Evolutionary conservation across 2,888 invertebrate species (phyloP), one percentile per base, ranked within the genome.

Genomic region (Smittia sp.): DNA sequence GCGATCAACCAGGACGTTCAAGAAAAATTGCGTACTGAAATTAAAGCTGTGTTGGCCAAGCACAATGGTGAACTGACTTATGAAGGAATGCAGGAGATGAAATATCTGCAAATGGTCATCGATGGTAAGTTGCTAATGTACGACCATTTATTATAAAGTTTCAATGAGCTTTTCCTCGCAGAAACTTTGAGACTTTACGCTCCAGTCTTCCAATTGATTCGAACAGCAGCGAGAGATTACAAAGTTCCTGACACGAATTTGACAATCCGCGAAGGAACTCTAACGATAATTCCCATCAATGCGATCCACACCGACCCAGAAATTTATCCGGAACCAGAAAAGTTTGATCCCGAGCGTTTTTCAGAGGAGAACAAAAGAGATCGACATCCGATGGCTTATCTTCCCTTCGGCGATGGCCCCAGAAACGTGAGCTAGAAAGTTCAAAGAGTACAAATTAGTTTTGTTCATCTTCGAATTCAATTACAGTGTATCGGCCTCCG

Each of bases 51-150:
- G 0, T 80, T 83, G 73, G 76, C 77, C n/a, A 75, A 75, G 70
- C 75, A 78, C 15, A 77, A 77, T 38, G 79, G 78, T 13, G 78
- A 79, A 22, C 62, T 84, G 0, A 79, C 79, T 1, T 82, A 80
- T 68, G 78, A 79, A n/a, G 79, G 80, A 22, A 75, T 84, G 1
- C 79, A 80, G 1, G 80, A 80, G 58, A 76, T 84, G 76, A 76
- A 79, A 18, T 84, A 84, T 76, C 76, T 85, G 41, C 83, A 85
- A 15, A 81, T 80, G 79, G 82, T 82, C 0, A 11, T 83, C n/a
- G 79, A 76, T 73, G 77, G 78, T 24, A 15, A 75, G 76, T 52
- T 7, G 38, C 6, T 7, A 54, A 13, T 38, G 38, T 9, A 38
- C 38, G 15, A 52, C 7, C 4, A 52, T 52, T 52, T 52, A n/a